These are phyloP conservation scores for Holothuria glaberrima DNA, from an alignment of 35 echinoderm and acorn worm genomes.

Conservation along the genomic window DNA sequence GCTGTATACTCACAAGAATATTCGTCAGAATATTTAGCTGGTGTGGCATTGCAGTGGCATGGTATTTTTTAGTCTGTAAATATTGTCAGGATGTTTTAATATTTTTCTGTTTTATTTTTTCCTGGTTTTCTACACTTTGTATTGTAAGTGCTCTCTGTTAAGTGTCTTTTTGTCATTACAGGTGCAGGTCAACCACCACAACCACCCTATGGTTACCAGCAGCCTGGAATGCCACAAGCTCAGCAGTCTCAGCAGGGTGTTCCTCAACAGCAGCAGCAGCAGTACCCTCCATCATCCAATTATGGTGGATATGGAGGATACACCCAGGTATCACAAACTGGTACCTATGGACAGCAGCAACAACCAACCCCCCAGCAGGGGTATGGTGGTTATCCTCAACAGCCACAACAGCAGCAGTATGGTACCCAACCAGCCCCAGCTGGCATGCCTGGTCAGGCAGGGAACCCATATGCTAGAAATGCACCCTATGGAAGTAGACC, in stretches of 20 bases:
- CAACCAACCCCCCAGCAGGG: not conserved
- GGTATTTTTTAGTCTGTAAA: too few relatives aligned
- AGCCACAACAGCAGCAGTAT: not conserved
- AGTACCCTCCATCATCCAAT: conserved; percentile 11
- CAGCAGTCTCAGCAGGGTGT: not conserved
- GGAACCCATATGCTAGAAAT: not conserved
- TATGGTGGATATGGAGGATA: not conserved
- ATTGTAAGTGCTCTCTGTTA: too few relatives aligned
- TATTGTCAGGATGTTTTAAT: too few relatives aligned
- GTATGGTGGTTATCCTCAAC: conserved; percentile 2
- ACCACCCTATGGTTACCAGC: conserved; percentile 1
- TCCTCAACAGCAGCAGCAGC: not conserved
- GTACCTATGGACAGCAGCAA: not conserved
- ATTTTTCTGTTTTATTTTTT: too few relatives aligned
- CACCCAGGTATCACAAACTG: not conserved
- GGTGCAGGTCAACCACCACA: not conserved
- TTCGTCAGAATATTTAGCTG: too few relatives aligned
- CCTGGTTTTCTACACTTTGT: too few relatives aligned
- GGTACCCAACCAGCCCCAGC: conserved; percentile 9
- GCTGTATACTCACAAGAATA: too few relatives aligned
- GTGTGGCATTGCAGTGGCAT: too few relatives aligned
- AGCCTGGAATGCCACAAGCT: not conserved
- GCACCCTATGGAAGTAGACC: not conserved
- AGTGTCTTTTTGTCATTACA: too few relatives aligned
- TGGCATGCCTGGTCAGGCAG: conserved; percentile 13